These are phyloP conservation scores for Pangasianodon gigas DNA, from an alignment of 2,113 vertebrate species.

Conservation along the genomic window DNA sequence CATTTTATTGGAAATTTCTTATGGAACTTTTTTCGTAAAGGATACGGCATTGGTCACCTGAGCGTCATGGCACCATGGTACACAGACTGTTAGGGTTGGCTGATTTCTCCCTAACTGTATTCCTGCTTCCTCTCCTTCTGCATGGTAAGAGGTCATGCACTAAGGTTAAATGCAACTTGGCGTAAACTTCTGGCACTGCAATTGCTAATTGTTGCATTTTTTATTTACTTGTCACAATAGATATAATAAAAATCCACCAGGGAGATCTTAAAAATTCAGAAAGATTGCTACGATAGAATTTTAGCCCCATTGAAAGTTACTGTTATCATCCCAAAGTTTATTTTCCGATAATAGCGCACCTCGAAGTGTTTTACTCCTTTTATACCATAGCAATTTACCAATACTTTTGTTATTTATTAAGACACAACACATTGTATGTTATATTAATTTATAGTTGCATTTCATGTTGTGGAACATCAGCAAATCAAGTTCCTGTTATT, in stretches of 20 bases:
- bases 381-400: too few species aligned
- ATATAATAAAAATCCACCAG: background rate
- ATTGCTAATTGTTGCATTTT: background rate
- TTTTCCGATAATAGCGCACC: background rate
- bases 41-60: constrained; percentile 22
- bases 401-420: background rate
- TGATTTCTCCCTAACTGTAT: constrained; percentile 43
- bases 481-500: background rate
- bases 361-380: background rate
- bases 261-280: background rate
- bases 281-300: background rate
- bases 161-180: background rate
- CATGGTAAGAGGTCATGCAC: constrained; percentile 56
- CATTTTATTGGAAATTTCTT: background rate
- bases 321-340: background rate
- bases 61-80: constrained; percentile 62
- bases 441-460: background rate
- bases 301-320: background rate
- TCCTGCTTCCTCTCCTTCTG: constrained; percentile 37
- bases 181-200: background rate
- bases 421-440: background rate
- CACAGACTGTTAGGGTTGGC: constrained; percentile 49
- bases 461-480: background rate
- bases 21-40: constrained; percentile 35
- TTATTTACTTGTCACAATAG: background rate